Conservation (phyloP, 2,797 vertebrate species). For the Onychomys arenicola region DNA sequence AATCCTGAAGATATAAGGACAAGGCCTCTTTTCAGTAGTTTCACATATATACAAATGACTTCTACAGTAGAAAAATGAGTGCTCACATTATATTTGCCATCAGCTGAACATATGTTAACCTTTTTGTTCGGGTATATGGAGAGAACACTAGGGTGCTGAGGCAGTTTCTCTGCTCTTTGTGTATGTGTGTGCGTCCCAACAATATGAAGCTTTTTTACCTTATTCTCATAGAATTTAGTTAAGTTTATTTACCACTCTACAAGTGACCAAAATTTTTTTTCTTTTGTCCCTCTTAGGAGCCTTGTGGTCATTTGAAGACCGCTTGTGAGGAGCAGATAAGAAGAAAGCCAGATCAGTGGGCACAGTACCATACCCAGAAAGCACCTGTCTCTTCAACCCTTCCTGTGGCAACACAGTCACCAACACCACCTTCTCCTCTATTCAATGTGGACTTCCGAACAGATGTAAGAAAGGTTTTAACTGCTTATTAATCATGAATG, state of each 20-base stretch:
- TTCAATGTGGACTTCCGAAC: constrained; percentile 94
- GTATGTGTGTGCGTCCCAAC: background rate
- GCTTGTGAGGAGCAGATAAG: constrained; percentile 95
- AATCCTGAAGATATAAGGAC: constrained; percentile 47
- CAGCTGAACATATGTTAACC: constrained; percentile 47
- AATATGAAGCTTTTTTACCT: constrained; percentile 51
- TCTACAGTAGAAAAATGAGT: constrained; percentile 57
- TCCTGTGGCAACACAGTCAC: constrained; percentile 90
- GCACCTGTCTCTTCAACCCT: constrained; percentile 90
- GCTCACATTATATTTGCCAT: constrained; percentile 40
- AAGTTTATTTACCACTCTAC: constrained; percentile 57
- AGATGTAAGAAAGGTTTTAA: constrained; percentile 90
- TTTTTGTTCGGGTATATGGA: constrained; percentile 36
- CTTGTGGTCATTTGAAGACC: constrained; percentile 90
- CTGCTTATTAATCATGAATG: constrained; percentile 31
- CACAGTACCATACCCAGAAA: constrained; percentile 90
- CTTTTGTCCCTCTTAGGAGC: constrained; percentile 84
- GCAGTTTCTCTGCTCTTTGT: background rate
- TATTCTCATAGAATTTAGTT: constrained; percentile 47
- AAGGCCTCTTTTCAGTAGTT: constrained; percentile 42
- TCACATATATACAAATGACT: background rate
- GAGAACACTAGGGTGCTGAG: background rate
- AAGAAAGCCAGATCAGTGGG: constrained; percentile 96
- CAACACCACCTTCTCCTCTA: constrained; percentile 95
- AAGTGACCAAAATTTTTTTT: constrained; percentile 70